These are phyloP conservation scores for Drosophila seclusa DNA, from an alignment of 2,888 invertebrate species.

Conservation along the genomic window DNA sequence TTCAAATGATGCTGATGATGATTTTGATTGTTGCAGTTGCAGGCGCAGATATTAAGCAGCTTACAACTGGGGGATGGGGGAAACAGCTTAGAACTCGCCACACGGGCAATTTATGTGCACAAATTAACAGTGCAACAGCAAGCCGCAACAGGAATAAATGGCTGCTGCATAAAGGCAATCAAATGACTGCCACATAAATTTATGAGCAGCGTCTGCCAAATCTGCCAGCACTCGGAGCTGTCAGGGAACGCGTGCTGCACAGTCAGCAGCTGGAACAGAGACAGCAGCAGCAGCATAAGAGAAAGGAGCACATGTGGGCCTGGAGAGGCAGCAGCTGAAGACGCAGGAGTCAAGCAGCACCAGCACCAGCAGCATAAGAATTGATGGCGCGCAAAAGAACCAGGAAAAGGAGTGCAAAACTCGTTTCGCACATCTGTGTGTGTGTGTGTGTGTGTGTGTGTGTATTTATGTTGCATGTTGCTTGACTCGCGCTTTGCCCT, in stretches of 20 bases:
- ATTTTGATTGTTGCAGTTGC: constrained; percentile 7
- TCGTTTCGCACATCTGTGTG: constrained; percentile 35
- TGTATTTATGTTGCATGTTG: constrained; percentile 15
- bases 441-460: constrained; percentile 2
- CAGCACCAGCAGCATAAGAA: constrained; percentile 18
- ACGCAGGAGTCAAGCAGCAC: neutral
- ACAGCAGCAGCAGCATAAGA: constrained; percentile 7
- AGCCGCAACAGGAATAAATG: constrained; percentile 16
- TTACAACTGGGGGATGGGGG: neutral
- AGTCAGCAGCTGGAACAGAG: constrained; percentile 19
- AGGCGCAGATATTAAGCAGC: constrained; percentile 22
- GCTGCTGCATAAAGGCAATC: constrained; percentile 50
- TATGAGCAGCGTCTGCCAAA: constrained; percentile 68
- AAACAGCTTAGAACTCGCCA: constrained; percentile 39
- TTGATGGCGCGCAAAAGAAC: constrained; percentile 34
- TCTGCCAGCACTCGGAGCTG: constrained; percentile 29
- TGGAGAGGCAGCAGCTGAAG: constrained; percentile 16
- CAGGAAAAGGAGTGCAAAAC: constrained; percentile 67
- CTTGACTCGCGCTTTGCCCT: constrained; percentile 14
- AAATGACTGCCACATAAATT: constrained; percentile 75
- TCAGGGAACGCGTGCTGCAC: constrained; percentile 35
- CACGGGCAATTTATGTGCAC: constrained; percentile 68
- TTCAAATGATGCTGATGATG: constrained; percentile 1
- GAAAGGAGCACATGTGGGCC: constrained; percentile 3
- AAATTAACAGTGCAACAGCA: constrained; percentile 56